Conservation (phyloP, 2,888 invertebrate genomes). For the Elysia crispata region DNA sequence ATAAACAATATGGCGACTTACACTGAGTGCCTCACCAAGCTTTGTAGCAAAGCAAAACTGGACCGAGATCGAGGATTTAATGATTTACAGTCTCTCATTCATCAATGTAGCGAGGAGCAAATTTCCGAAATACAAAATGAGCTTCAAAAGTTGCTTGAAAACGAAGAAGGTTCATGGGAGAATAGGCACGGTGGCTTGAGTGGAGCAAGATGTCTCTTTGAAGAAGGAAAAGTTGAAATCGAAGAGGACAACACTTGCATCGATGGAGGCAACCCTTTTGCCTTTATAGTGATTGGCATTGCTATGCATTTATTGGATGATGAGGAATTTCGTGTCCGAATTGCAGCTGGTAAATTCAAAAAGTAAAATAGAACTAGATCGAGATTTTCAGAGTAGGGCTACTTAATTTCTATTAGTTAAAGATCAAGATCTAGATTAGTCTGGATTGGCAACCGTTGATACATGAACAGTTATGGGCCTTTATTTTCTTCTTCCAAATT, state of each 20-base stretch:
- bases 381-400: too few species aligned
- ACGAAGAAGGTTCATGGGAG: conserved; percentile 76
- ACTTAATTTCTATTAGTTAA: too few species aligned
- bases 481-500: too few species aligned
- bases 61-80: conserved; percentile 74
- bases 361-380: not conserved
- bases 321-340: conserved; percentile 78
- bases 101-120: conserved; percentile 53
- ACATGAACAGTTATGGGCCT: too few species aligned
- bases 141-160: conserved; percentile 60
- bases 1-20: conserved; percentile 62
- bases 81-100: conserved; percentile 59
- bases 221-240: conserved; percentile 45
- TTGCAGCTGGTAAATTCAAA: conserved; percentile 76
- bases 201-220: conserved; percentile 75
- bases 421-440: too few species aligned
- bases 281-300: conserved; percentile 63
- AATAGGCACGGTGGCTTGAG: conserved; percentile 77
- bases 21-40: conserved; percentile 54
- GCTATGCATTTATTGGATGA: conserved; percentile 75
- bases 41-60: conserved; percentile 74
- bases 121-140: conserved; percentile 61
- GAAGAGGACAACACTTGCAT: conserved; percentile 52
- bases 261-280: conserved; percentile 68
- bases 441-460: too few species aligned